Conservation (phyloP, 2,797 vertebrate genomes). For the Pterois miles region DNA sequence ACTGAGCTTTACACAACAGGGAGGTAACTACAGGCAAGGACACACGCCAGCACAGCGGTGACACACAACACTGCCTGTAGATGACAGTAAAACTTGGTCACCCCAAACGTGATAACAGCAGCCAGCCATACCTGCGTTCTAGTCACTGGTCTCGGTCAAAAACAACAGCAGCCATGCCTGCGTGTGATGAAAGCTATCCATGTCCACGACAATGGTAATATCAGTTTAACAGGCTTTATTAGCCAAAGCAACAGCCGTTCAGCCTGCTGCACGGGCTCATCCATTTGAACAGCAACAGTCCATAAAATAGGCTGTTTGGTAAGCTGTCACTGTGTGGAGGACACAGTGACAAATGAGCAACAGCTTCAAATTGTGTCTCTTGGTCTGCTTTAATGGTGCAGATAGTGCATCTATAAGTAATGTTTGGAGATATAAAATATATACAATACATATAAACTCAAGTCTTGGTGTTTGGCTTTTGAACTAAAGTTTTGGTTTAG, state of each 20-base stretch:
- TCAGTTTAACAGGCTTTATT: slow-evolving; percentile 24
- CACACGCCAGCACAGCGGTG: slow-evolving; percentile 42
- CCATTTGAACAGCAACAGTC: slow-evolving; percentile 29
- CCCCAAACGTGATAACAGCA: slow-evolving; percentile 41
- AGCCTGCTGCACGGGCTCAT: slow-evolving; percentile 14
- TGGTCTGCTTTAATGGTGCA: background rate
- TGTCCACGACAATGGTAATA: slow-evolving; percentile 45
- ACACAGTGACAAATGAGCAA: background rate
- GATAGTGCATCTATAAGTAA: background rate
- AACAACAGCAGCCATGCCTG: slow-evolving; percentile 73
- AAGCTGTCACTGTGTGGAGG: slow-evolving; percentile 4
- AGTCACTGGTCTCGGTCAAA: slow-evolving; percentile 50
- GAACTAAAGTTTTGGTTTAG: background rate
- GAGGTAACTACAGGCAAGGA: slow-evolving; percentile 22
- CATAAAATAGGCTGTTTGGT: slow-evolving; percentile 26
- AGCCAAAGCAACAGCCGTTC: slow-evolving; percentile 49
- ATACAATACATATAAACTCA: background rate
- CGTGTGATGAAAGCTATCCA: slow-evolving; percentile 52
- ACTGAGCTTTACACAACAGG: slow-evolving; percentile 63
- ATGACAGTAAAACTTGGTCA: slow-evolving; percentile 17
- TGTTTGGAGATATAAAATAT: background rate
- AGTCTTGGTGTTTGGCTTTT: background rate
- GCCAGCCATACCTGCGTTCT: slow-evolving; percentile 25
- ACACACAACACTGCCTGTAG: slow-evolving; percentile 63
- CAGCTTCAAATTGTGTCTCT: background rate